A percentile compares a stretch with the other conserved stretches of the same genome.
Conservation (phyloP, 2,113 vertebrate genomes). For the Zapus hudsonius region DNA sequence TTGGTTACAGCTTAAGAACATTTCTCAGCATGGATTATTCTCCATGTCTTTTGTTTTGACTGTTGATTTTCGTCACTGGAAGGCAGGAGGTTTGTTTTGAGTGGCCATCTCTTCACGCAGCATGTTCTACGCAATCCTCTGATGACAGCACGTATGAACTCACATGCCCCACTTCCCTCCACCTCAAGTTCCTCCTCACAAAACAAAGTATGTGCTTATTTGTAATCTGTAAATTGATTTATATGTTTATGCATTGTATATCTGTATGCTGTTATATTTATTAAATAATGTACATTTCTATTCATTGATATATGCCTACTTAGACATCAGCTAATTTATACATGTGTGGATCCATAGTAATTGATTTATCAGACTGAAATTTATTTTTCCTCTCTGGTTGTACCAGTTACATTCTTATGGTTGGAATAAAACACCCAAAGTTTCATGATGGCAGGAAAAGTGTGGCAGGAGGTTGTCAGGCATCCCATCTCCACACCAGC, state of each 20-base stretch:
- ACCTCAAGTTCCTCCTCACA: background rate
- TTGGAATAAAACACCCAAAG: too few species aligned
- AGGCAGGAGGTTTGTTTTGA: too few species aligned
- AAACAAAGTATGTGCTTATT: background rate
- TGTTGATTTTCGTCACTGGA: background rate
- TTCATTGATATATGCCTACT: background rate
- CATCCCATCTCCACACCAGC: too few species aligned
- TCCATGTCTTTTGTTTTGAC: background rate
- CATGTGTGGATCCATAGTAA: fast-evolving
- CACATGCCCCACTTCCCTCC: background rate
- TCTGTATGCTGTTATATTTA: background rate
- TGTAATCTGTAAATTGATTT: background rate
- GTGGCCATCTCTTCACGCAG: fast-evolving
- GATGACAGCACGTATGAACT: background rate
- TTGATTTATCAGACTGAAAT: background rate
- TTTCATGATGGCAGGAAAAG: too few species aligned
- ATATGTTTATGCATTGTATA: background rate
- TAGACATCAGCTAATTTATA: background rate
- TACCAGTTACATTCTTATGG: too few species aligned
- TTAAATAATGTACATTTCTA: background rate
- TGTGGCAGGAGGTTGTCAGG: too few species aligned
- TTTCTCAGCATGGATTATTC: fast-evolving
- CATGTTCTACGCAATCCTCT: fast-evolving
- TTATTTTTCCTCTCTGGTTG: background rate
- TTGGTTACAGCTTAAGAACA: fast-evolving